Evolutionary conservation across 2,888 invertebrate genomes (phyloP).

Genomic region (Trypoxylon attenuatum): DNA sequence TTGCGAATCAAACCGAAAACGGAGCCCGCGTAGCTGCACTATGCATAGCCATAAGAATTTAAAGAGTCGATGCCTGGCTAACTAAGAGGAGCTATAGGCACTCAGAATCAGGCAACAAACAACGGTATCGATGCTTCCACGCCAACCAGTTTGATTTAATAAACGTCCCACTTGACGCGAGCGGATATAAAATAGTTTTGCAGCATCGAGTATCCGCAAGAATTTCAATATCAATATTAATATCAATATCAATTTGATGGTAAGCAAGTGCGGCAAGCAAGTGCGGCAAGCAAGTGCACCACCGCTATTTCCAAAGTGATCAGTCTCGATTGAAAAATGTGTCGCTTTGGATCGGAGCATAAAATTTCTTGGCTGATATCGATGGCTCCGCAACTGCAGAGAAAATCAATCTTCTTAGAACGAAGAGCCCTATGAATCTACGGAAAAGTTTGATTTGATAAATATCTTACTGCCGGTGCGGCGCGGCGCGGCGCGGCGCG

Average conservation of each 20-base stretch:
- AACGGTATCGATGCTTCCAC: background rate
- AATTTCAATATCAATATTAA: background rate
- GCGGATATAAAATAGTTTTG: background rate
- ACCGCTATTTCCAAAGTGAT: constrained; percentile 1
- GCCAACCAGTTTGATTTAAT: constrained; percentile 1
- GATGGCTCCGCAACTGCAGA: constrained; percentile 26
- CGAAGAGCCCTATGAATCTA: constrained; percentile 8
- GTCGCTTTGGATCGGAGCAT: background rate
- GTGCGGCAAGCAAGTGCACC: background rate
- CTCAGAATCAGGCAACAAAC: background rate
- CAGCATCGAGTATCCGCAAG: background rate
- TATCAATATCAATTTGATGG: constrained; percentile 6
- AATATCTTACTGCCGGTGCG: constrained; percentile 25
- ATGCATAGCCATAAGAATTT: constrained; percentile 3
- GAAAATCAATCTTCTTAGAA: constrained; percentile 37
- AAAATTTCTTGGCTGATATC: constrained; percentile 19
- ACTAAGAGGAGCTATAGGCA: too few relatives aligned
- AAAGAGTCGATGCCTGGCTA: background rate
- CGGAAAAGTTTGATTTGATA: constrained; percentile 34
- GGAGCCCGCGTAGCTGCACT: too few relatives aligned
- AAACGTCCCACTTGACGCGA: constrained; percentile 1
- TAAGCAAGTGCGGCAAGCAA: constrained; percentile 3
- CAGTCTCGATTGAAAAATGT: constrained; percentile 6
- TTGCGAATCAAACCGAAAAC: too few relatives aligned
- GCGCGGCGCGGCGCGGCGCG: too few relatives aligned